A percentile compares a stretch with the other conserved stretches of the same genome.
These are phyloP conservation scores for Lasioglossum malachurum DNA, from an alignment of 2,888 invertebrate genomes.

Conservation along the genomic window DNA sequence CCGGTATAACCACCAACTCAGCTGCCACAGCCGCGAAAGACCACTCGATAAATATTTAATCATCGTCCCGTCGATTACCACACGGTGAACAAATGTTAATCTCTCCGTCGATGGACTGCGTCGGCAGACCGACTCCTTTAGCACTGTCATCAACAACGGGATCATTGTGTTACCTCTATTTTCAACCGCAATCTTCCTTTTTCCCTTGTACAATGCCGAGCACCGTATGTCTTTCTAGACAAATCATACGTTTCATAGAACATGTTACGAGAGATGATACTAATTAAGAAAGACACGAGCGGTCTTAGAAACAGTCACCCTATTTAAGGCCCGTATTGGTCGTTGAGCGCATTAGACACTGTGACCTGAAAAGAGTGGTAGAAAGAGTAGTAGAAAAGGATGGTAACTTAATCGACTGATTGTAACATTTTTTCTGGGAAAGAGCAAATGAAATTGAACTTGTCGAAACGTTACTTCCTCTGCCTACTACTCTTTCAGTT, in stretches of 20 bases:
- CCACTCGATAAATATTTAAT: constrained; percentile 60
- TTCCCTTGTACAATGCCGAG: background rate
- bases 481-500: no score
- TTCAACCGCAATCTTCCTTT: background rate
- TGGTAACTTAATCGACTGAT: background rate
- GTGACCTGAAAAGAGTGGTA: background rate
- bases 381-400: background rate
- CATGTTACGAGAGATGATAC: background rate
- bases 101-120: background rate
- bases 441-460: background rate
- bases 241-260: background rate
- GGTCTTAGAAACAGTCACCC: background rate
- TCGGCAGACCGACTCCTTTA: background rate
- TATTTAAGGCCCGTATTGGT: background rate
- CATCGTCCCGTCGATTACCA: constrained; percentile 25
- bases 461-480: no score
- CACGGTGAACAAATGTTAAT: background rate
- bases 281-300: background rate
- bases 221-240: no score
- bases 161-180: background rate
- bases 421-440: background rate
- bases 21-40: constrained; percentile 29
- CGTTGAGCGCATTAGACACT: background rate
- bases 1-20: constrained; percentile 55
- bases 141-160: background rate